Evolutionary conservation across 2,888 invertebrate genomes (phyloP).

Genomic region (Smittia aterrima): DNA sequence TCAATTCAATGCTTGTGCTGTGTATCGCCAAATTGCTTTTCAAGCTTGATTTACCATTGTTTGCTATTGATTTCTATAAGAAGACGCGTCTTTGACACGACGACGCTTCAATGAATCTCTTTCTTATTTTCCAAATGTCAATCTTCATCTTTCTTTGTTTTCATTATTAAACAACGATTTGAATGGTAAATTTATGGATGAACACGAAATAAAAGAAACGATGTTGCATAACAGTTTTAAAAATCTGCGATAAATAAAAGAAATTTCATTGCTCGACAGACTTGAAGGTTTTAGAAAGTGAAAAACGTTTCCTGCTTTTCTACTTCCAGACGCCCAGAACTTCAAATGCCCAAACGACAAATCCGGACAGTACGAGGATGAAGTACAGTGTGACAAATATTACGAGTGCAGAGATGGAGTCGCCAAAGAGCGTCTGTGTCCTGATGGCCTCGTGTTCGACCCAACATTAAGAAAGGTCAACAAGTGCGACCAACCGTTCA

Average conservation of each 20-base stretch:
- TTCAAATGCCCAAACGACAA: conserved; percentile 74
- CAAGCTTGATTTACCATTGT: not conserved
- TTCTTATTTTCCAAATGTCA: conserved; percentile 29
- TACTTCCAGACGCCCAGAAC: conserved; percentile 43
- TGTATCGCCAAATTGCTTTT: not conserved
- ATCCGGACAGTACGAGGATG: conserved; percentile 78
- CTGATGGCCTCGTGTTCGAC: conserved; percentile 88
- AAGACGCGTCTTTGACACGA: not conserved
- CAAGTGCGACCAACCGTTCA: conserved; percentile 91
- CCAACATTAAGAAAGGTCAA: conserved; percentile 79
- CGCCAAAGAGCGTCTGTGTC: conserved; percentile 73
- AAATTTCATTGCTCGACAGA: not conserved
- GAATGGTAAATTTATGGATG: not conserved
- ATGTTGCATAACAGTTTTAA: not conserved
- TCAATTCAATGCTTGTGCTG: not conserved
- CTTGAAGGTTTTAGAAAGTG: not conserved
- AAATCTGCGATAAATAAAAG: not conserved
- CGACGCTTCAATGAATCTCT: not conserved
- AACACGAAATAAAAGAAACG: not conserved
- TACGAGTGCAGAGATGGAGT: conserved; percentile 73
- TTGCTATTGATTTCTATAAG: not conserved
- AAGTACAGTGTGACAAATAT: conserved; percentile 82
- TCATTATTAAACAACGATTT: not conserved
- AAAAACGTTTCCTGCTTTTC: not conserved
- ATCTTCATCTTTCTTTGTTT: conserved; percentile 10